Conservation (phyloP, 2,797 vertebrate species). For the Enoplosus armatus region DNA sequence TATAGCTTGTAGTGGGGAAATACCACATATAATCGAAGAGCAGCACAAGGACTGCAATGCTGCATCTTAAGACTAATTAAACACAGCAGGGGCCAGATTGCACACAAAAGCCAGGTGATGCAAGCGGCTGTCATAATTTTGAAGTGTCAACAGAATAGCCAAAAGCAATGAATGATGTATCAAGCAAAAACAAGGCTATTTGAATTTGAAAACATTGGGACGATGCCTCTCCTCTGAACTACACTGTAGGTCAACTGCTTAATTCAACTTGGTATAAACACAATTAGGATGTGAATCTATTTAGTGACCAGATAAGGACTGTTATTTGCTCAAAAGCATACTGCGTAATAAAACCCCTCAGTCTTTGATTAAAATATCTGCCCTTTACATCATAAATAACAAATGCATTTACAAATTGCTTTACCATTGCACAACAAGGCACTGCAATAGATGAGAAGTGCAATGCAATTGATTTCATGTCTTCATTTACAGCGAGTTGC, state of each 20-base stretch:
- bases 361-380: constrained; percentile 23
- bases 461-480: constrained; percentile 36
- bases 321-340: constrained; percentile 19
- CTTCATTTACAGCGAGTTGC: constrained; percentile 23
- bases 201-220: constrained; percentile 46
- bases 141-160: constrained; percentile 52
- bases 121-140: constrained; percentile 65
- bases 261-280: constrained; percentile 36
- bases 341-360: not conserved
- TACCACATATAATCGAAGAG: constrained; percentile 50
- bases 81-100: constrained; percentile 65
- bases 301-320: constrained; percentile 13
- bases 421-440: constrained; percentile 20
- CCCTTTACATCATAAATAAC: constrained; percentile 39
- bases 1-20: constrained; percentile 26
- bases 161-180: constrained; percentile 53
- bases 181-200: constrained; percentile 52
- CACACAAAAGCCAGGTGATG: constrained; percentile 74
- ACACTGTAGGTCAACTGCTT: constrained; percentile 37
- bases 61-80: constrained; percentile 65
- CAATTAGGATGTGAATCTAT: constrained; percentile 32
- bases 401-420: constrained; percentile 30
- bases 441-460: constrained; percentile 33
- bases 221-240: constrained; percentile 29
- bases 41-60: constrained; percentile 46